phyloP scores from a whole-genome alignment of 2,888 invertebrate genomes.

The Zhuqinia jingwanae region DNA sequence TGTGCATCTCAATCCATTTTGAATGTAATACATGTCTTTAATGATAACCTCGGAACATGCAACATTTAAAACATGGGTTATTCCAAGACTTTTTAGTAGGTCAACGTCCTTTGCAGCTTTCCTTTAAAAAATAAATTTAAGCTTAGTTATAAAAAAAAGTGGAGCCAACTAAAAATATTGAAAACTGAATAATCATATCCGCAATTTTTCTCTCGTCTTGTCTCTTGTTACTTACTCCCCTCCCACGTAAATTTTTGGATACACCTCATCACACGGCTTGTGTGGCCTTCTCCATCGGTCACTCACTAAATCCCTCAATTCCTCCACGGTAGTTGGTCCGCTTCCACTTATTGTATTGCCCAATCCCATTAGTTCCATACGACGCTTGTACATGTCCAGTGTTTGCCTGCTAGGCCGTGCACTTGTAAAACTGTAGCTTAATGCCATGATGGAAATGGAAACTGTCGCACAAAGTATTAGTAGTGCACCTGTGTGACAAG shows the following conservation, averaged over 20 bases:
- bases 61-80: conserved; percentile 77
- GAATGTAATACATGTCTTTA: conserved; percentile 65
- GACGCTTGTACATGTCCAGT: conserved; percentile 60
- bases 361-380: conserved; percentile 67
- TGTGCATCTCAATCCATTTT: conserved; percentile 63
- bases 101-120: conserved; percentile 74
- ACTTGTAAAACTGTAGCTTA: conserved; percentile 52
- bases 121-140: conserved; percentile 52
- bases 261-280: conserved; percentile 82
- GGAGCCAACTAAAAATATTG: not conserved
- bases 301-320: conserved; percentile 73
- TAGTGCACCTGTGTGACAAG: too few species aligned
- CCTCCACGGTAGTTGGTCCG: conserved; percentile 68
- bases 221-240: conserved; percentile 81
- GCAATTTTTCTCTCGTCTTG: not conserved
- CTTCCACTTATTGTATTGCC: conserved; percentile 56
- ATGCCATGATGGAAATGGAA: conserved; percentile 37
- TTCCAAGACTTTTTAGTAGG: conserved; percentile 73
- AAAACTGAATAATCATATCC: not conserved
- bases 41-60: conserved; percentile 71
- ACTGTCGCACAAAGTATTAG: too few species aligned
- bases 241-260: conserved; percentile 81
- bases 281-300: conserved; percentile 80
- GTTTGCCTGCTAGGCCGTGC: conserved; percentile 52
- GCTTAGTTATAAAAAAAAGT: too few species aligned